These are phyloP conservation scores for Osmerus mordax DNA, from an alignment of 2,113 vertebrate genomes.

Conservation along the genomic window DNA sequence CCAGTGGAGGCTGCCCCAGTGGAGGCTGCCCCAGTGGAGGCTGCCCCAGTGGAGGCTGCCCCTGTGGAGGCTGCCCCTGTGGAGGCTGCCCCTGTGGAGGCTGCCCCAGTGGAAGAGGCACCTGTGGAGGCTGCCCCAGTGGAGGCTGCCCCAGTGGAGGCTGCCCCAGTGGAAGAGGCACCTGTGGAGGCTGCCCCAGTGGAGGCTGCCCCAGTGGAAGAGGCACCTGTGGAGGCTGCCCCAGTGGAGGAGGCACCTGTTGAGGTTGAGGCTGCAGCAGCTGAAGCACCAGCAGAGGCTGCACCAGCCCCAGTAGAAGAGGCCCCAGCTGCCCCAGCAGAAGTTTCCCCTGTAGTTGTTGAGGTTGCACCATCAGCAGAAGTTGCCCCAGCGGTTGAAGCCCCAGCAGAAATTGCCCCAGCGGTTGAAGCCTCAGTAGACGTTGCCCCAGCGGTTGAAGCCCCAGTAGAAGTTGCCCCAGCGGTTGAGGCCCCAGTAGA, in stretches of 20 bases:
- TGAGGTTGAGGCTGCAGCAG: neutral
- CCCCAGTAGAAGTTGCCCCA: neutral
- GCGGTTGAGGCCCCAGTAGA: slow-evolving; percentile 10
- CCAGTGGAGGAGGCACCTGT: neutral
- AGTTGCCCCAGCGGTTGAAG: neutral
- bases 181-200: slow-evolving; percentile 2
- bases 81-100: neutral
- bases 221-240: neutral
- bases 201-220: neutral
- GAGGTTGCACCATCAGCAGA: slow-evolving; percentile 2
- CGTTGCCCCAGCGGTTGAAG: neutral
- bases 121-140: neutral
- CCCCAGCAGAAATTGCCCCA: neutral
- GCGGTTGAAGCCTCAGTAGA: neutral
- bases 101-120: neutral
- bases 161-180: too few species aligned
- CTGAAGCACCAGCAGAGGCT: slow-evolving; percentile 8
- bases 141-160: neutral
- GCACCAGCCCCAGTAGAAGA: slow-evolving; percentile 4
- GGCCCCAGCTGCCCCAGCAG: neutral
- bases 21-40: neutral
- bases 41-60: neutral
- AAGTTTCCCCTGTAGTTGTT: neutral
- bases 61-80: neutral
- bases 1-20: neutral